These are phyloP conservation scores for Gnatocerus cornutus DNA, from an alignment of 2,888 invertebrate genomes.

Conservation along the genomic window DNA sequence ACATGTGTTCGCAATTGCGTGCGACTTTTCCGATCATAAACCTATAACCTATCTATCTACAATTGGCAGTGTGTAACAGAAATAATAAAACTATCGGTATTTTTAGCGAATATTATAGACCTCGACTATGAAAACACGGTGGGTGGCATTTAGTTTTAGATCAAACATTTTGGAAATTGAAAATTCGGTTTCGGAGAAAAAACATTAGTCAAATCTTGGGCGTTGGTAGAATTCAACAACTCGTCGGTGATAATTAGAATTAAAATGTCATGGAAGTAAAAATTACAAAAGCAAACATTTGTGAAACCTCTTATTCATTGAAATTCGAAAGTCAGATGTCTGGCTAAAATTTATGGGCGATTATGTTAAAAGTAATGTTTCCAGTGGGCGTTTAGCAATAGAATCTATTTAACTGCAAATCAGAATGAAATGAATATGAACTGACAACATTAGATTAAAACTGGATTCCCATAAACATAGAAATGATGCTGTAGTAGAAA, in stretches of 20 bases:
- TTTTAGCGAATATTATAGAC: conserved; percentile 5
- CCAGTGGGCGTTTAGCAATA: too few relatives aligned
- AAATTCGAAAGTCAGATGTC: not conserved
- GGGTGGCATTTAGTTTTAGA: not conserved
- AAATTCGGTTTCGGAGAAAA: not conserved
- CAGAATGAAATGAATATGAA: too few relatives aligned
- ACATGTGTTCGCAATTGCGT: not conserved
- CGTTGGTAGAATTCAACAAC: too few relatives aligned
- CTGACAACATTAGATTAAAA: too few relatives aligned
- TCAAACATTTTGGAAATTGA: not conserved
- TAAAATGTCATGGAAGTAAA: not conserved
- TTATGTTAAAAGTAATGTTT: too few relatives aligned
- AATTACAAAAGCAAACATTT: conserved; percentile 1
- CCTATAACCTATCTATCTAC: conserved; percentile 7
- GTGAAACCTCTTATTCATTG: not conserved
- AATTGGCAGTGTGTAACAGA: not conserved
- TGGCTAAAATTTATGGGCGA: not conserved
- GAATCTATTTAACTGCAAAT: too few relatives aligned
- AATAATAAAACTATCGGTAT: conserved; percentile 8
- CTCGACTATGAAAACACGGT: not conserved
- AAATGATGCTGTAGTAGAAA: too few relatives aligned
- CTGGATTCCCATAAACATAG: too few relatives aligned
- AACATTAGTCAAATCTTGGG: too few relatives aligned
- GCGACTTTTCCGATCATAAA: conserved; percentile 17
- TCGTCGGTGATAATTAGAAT: not conserved